These are phyloP conservation scores for Pogonomyrmex barbatus DNA, from an alignment of 1,140 invertebrate species.

Conservation along the genomic window DNA sequence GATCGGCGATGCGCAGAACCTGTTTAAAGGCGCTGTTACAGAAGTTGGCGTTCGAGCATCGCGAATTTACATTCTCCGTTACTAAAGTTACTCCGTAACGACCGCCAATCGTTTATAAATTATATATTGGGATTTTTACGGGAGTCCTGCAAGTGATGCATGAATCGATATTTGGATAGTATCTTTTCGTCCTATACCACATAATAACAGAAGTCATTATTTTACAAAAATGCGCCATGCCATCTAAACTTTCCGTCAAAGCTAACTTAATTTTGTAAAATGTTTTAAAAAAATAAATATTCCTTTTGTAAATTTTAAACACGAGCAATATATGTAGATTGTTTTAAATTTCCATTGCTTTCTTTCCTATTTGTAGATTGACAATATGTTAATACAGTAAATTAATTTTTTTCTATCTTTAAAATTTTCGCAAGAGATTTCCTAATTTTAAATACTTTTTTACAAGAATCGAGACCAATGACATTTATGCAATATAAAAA, in stretches of 20 bases:
- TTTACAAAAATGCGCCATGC: not conserved
- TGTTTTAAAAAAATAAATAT: not conserved
- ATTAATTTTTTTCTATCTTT: not conserved
- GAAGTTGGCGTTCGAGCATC: constrained; percentile 14
- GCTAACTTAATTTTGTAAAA: constrained; percentile 10
- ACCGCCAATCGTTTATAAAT: constrained; percentile 44
- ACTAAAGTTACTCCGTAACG: constrained; percentile 8
- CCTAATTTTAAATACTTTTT: not conserved
- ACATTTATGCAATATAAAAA: not conserved
- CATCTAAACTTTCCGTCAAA: not conserved
- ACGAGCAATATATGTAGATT: not conserved
- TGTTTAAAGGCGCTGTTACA: not conserved
- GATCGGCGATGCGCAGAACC: constrained; percentile 8
- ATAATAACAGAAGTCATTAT: not conserved
- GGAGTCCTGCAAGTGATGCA: not conserved
- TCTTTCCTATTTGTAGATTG: not conserved
- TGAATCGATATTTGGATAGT: not conserved
- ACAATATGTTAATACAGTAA: not conserved
- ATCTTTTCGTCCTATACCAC: not conserved
- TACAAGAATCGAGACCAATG: not conserved
- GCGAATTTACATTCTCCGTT: constrained; percentile 37
- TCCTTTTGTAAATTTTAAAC: not conserved
- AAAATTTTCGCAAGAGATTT: not conserved
- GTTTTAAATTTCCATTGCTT: not conserved
- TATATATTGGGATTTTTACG: constrained; percentile 3